phyloP scores from a whole-genome alignment of 1,140 invertebrate genomes.

The Bombus superbus region DNA sequence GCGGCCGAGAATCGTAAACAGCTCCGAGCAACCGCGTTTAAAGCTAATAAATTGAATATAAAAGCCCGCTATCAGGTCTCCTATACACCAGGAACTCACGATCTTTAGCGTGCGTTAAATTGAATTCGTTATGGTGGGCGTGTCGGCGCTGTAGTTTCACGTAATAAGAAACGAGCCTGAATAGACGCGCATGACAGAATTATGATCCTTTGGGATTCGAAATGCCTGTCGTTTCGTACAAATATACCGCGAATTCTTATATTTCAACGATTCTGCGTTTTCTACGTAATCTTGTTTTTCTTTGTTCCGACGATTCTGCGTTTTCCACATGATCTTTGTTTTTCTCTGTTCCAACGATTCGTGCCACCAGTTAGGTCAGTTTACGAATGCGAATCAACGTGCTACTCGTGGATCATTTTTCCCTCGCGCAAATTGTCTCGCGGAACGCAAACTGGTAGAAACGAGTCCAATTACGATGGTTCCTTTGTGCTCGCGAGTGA shows the following conservation, averaged over 20 bases:
- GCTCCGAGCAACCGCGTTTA: slow-evolving; percentile 21
- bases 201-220: slow-evolving; percentile 1
- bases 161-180: slow-evolving; percentile 49
- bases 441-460: neutral
- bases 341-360: neutral
- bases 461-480: slow-evolving; percentile 13
- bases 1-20: slow-evolving; percentile 5
- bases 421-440: slow-evolving; percentile 7
- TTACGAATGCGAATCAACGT: neutral
- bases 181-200: slow-evolving; percentile 25
- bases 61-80: slow-evolving; percentile 28
- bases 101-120: slow-evolving; percentile 59
- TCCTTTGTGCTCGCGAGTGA: neutral
- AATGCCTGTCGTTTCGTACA: neutral
- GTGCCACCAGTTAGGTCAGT: slow-evolving; percentile 20
- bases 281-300: neutral
- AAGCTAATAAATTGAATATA: slow-evolving; percentile 51
- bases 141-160: slow-evolving; percentile 47
- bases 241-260: slow-evolving; percentile 13
- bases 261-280: slow-evolving; percentile 21
- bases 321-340: neutral
- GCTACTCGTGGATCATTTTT: slow-evolving; percentile 29
- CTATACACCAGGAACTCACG: slow-evolving; percentile 44
- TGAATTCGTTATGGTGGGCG: slow-evolving; percentile 61
- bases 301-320: neutral